Conservation (phyloP, 1,140 invertebrate genomes). For the Drosophila elegans region DNA sequence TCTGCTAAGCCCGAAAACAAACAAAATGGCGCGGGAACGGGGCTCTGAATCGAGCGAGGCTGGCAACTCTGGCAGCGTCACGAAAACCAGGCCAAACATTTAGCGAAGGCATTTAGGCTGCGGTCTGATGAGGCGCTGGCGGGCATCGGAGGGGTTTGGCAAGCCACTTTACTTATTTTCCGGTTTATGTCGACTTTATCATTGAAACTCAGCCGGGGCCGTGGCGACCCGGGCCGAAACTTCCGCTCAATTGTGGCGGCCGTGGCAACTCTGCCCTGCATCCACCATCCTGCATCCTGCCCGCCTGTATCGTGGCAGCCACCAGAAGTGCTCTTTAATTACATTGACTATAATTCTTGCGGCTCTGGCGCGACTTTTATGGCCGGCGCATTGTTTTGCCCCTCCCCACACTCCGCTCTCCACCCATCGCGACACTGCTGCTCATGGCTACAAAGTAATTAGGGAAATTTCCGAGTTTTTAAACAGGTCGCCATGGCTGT, state of each 20-base stretch:
- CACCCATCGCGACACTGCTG: slow-evolving; percentile 25
- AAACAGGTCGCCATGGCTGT: slow-evolving; percentile 63
- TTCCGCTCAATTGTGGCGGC: slow-evolving; percentile 72
- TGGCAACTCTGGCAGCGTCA: slow-evolving; percentile 32
- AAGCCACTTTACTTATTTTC: slow-evolving; percentile 78
- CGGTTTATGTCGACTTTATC: slow-evolving; percentile 79
- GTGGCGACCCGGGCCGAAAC: slow-evolving; percentile 49
- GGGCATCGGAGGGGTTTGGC: slow-evolving; percentile 18
- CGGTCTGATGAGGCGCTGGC: slow-evolving; percentile 26
- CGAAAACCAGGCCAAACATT: slow-evolving; percentile 59
- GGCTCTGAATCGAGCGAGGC: slow-evolving; percentile 4
- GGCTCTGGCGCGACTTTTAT: slow-evolving; percentile 78
- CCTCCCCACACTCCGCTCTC: background rate
- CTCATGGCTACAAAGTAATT: slow-evolving; percentile 75
- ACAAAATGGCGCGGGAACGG: slow-evolving; percentile 39
- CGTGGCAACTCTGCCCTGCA: slow-evolving; percentile 45
- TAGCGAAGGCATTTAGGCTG: slow-evolving; percentile 63
- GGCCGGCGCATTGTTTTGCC: slow-evolving; percentile 58
- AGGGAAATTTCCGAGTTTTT: slow-evolving; percentile 76
- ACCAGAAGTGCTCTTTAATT: slow-evolving; percentile 74
- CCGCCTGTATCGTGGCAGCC: slow-evolving; percentile 45
- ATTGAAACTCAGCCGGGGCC: slow-evolving; percentile 61
- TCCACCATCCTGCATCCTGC: slow-evolving; percentile 48
- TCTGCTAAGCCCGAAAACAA: slow-evolving; percentile 70
- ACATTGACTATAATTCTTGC: slow-evolving; percentile 81